Evolutionary conservation across 2,113 vertebrate genomes (phyloP), one percentile per base, ranked within the genome.

Genomic region (Tupaia chinensis): DNA sequence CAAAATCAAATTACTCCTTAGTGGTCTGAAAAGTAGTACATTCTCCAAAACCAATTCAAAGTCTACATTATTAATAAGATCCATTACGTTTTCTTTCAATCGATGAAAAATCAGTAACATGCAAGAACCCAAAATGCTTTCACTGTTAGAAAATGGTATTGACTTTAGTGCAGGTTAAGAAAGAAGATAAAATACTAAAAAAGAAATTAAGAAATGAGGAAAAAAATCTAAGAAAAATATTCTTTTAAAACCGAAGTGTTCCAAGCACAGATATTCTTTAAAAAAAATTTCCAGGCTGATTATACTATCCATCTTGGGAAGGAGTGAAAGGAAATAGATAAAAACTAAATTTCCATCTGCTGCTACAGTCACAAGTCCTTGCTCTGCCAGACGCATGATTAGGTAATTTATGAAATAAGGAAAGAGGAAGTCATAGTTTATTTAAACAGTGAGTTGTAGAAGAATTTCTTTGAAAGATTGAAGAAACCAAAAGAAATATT

Each of bases 21-120:
- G 4, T 0, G 1, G 1, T 61, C 68, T 70, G 9, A 22, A 61
- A 56, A 76, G 2, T 3, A 17, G 14, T 11, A 5, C 13, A 1
- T 63, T 61, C 29, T 22, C 66, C 17, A 22, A 54, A 84, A 56
- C 32, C 11, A 72, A 80, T 58, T 23, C 5, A 56, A 81, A 94
- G 1, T 63, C 12, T n/a, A 10, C 53, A 53, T 17, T 56, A 34
- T 44, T 44, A 44, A 44, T 44, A 44, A 44, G 44, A 44, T 44
- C 44, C 53, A 53, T 17, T 56, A 34, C 7, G 19, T 81, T 20
- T 44, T 34, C 8, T 29, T 34, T 68, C 15, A 69, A 56, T 65
- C 73, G 6, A 54, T 92, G 56, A 70, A 22, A 58, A 22, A 56
- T 27, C 1, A 56, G 7, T 34, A 53, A 60, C 32, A 17, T 74